Evolutionary conservation across 2,888 invertebrate genomes (phyloP).

Genomic region (Choreutis nemorana): DNA sequence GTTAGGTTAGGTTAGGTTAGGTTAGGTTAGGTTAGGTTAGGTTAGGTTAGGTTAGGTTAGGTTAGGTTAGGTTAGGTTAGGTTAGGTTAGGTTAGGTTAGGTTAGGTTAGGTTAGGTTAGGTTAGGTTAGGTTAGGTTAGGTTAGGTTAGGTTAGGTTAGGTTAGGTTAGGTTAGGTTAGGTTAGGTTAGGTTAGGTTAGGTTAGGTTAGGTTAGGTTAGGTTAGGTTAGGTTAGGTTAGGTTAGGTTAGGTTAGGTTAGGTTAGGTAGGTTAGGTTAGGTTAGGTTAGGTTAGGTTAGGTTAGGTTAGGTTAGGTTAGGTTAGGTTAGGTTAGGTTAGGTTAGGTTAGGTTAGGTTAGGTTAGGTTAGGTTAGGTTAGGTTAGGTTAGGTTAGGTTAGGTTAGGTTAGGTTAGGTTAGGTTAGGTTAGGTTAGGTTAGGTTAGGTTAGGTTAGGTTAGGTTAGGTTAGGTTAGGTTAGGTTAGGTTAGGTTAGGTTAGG

Average conservation of each 20-base stretch:
- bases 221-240: conserved; percentile 5
- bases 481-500: conserved; percentile 12
- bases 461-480: conserved; percentile 10
- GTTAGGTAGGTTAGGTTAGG: neutral
- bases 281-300: conserved; percentile 1
- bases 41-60: conserved; percentile 4
- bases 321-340: conserved; percentile 1
- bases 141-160: conserved; percentile 2
- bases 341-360: neutral
- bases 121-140: conserved; percentile 1
- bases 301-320: conserved; percentile 5
- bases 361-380: conserved; percentile 1
- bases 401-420: conserved; percentile 8
- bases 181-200: conserved; percentile 4
- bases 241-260: conserved; percentile 1
- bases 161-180: conserved; percentile 2
- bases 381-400: conserved; percentile 1
- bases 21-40: conserved; percentile 4
- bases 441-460: conserved; percentile 7
- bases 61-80: conserved; percentile 4
- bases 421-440: conserved; percentile 7
- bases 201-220: conserved; percentile 5
- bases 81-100: conserved; percentile 4
- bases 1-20: conserved; percentile 10
- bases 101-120: conserved; percentile 4